These are phyloP conservation scores for Argopecten irradians DNA, from an alignment of 1,140 invertebrate species.

Conservation along the genomic window DNA sequence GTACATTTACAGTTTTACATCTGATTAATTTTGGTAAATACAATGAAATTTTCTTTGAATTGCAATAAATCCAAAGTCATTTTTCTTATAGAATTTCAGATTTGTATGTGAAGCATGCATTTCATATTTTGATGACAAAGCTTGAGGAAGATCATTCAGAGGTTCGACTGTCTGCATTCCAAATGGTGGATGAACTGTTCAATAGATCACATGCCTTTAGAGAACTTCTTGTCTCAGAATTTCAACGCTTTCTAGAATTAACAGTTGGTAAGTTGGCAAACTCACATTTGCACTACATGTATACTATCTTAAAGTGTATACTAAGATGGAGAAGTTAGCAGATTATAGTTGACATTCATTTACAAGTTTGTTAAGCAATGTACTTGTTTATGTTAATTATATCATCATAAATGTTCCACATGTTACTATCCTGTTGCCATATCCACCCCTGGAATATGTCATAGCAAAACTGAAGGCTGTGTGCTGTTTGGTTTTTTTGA, in stretches of 20 bases:
- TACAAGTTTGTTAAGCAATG: neutral
- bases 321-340: neutral
- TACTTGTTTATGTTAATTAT: neutral
- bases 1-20: neutral
- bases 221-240: conserved; percentile 77
- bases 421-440: too few relatives aligned
- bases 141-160: conserved; percentile 80
- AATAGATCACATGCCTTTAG: conserved; percentile 80
- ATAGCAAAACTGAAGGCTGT: too few relatives aligned
- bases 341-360: neutral
- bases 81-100: conserved; percentile 76
- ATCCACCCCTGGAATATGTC: too few relatives aligned
- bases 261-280: conserved; percentile 71
- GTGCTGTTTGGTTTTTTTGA: too few relatives aligned
- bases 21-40: neutral
- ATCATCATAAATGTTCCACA: too few relatives aligned
- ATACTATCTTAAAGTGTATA: neutral
- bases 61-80: neutral
- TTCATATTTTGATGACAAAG: conserved; percentile 77
- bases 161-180: conserved; percentile 79
- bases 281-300: neutral
- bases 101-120: conserved; percentile 77
- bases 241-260: conserved; percentile 79
- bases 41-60: conserved; percentile 24
- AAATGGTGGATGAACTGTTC: conserved; percentile 80